A percentile compares a stretch with the other conserved stretches of the same genome.
phyloP scores from a whole-genome alignment of 2,888 invertebrate species.

The Crocallis elinguaria region DNA sequence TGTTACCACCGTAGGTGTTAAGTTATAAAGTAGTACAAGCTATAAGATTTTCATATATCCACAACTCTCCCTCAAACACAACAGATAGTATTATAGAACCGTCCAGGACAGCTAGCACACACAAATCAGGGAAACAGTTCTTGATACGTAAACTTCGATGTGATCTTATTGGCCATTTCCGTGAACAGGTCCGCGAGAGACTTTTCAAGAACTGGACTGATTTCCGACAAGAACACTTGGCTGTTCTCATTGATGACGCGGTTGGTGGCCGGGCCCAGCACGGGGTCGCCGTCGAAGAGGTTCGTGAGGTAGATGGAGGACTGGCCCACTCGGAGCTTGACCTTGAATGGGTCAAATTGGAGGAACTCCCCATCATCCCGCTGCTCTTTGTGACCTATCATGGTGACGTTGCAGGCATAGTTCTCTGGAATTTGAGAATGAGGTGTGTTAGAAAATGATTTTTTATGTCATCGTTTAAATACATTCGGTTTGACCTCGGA shows the following conservation, averaged over 20 bases:
- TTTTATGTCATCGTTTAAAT: neutral
- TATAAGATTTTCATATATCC: no score
- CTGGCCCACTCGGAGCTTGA: constrained; percentile 85
- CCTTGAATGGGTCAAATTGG: constrained; percentile 86
- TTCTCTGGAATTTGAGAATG: constrained; percentile 76
- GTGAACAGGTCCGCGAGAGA: constrained; percentile 87
- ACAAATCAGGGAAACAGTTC: constrained; percentile 86
- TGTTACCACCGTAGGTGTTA: no score
- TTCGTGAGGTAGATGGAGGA: constrained; percentile 86
- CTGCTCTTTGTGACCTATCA: constrained; percentile 85
- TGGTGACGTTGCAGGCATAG: constrained; percentile 86
- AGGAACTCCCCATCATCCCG: constrained; percentile 85
- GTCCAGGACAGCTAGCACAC: constrained; percentile 18
- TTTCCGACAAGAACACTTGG: constrained; percentile 87
- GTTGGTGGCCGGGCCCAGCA: constrained; percentile 87
- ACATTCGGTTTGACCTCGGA: no score
- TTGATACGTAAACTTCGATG: constrained; percentile 87
- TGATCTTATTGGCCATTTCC: constrained; percentile 88
- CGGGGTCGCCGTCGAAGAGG: constrained; percentile 87
- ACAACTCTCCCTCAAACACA: no score
- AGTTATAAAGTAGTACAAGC: constrained; percentile 16
- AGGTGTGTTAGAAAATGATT: neutral
- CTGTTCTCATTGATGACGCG: constrained; percentile 88
- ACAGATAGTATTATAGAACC: constrained; percentile 8
- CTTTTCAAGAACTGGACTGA: constrained; percentile 87